Percentiles rank a stretch among this genome's conserved stretches.
These are phyloP conservation scores for Patiria pectinifera DNA, from an alignment of 53 echinoderm and acorn worm genomes.

Conservation along the genomic window DNA sequence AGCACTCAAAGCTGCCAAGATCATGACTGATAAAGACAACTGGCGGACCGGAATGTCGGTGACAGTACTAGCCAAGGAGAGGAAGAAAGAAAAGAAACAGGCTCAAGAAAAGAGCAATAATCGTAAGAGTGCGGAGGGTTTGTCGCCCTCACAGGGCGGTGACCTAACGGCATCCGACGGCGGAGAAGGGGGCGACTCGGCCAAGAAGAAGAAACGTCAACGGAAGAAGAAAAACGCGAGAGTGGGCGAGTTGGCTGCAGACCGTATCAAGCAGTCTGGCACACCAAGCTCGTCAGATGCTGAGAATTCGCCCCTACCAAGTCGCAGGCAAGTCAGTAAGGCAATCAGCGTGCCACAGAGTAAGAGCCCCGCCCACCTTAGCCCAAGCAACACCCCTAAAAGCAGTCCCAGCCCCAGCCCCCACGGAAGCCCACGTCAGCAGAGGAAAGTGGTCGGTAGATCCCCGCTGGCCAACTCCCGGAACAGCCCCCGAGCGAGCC, in stretches of 20 bases:
- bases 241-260: conserved; percentile 78
- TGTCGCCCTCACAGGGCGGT: conserved; percentile 67
- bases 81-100: conserved; percentile 79
- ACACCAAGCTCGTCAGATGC: conserved; percentile 94
- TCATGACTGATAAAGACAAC: conserved; percentile 85
- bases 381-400: conserved; percentile 92
- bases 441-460: conserved; percentile 76
- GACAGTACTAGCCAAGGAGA: conserved; percentile 68
- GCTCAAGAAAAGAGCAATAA: conserved; percentile 64
- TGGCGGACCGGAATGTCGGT: conserved; percentile 95
- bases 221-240: conserved; percentile 81
- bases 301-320: conserved; percentile 85
- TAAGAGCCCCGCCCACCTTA: conserved; percentile 83
- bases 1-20: conserved; percentile 87
- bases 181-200: conserved; percentile 71
- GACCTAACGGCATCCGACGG: conserved; percentile 66
- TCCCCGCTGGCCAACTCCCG: conserved; percentile 76
- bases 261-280: conserved; percentile 68
- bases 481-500: conserved; percentile 85
- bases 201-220: conserved; percentile 82
- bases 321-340: conserved; percentile 75
- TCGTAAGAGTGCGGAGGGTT: conserved; percentile 48
- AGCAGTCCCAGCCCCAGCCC: conserved; percentile 95
- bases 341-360: conserved; percentile 70
- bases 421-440: conserved; percentile 91